Conservation (phyloP, 2,113 vertebrate genomes). For the Raja brachyura region DNA sequence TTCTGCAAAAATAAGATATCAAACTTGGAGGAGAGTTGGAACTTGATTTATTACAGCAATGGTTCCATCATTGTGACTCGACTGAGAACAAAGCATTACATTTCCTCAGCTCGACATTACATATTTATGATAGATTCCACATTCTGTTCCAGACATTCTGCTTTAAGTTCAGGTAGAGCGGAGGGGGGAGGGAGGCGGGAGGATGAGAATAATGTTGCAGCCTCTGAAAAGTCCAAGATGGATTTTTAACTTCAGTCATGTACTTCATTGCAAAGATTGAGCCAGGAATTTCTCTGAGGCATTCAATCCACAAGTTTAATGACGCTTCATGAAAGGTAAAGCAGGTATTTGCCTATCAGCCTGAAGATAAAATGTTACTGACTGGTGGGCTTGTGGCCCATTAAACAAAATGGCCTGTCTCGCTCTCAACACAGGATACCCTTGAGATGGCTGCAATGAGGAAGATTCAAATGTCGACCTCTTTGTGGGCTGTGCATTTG, state of each 20-base stretch:
- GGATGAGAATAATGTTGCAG: constrained; percentile 3
- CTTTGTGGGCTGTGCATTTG: too few species aligned
- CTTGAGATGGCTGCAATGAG: too few species aligned
- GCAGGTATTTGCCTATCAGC: neutral
- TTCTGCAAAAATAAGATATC: neutral
- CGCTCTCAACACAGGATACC: neutral
- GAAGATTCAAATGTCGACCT: too few species aligned
- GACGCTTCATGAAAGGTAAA: neutral
- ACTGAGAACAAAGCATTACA: neutral
- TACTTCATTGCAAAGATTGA: neutral
- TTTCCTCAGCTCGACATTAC: neutral
- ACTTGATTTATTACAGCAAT: neutral
- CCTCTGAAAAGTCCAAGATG: neutral
- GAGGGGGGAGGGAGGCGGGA: too few species aligned
- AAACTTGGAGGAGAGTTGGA: neutral
- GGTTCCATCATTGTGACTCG: neutral
- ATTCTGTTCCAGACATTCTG: neutral
- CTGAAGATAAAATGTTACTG: neutral
- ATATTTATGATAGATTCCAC: neutral
- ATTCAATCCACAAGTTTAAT: neutral
- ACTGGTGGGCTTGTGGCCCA: neutral
- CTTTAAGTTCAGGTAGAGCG: neutral
- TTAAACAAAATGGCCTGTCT: neutral
- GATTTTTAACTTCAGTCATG: neutral
- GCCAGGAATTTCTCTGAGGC: neutral